Base-by-base conservation (phyloP, 2,797 vertebrate species). In the Nyctalus aviator region DNA sequence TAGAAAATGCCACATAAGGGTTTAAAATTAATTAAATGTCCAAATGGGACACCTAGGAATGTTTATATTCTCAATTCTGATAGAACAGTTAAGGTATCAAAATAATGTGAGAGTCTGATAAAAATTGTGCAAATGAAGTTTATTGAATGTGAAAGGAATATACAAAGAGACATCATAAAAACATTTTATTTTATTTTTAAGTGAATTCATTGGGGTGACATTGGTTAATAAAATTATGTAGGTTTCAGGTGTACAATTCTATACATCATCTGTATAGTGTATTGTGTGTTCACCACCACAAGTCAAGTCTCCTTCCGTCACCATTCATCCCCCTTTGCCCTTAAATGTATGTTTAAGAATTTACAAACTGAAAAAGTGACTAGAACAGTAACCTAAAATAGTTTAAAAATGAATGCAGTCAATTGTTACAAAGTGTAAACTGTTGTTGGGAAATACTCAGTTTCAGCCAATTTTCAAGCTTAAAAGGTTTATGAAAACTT, bases 401-500 rank as follows among this genome's bases (percentile, higher is more conserved):
- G 57, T 69, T 91, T 53, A 66, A 48, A 95, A 79, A 84, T 84
- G 90, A 92, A 79, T 48, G 37, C 48, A 62, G n/a, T 78, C 35
- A 71, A 37, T 50, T 84, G 64, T 78, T 84, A 88, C 71, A 84
- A 79, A 86, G 37, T 62, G 84, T 81, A 81, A 91, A 84, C 30
- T 66, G 7, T 41, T 84, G 37, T 69, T 66, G 46, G 18, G 55
- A 90, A 48, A 59, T 55, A 94, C 30, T 92, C 35, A 1, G 44
- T 96, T 91, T 94, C 30, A 90, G 59, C 18, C 48, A 66, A n/a
- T 84, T 57, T 88, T n/a, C 10, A 76, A 92, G 77, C 23, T 78
- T 77, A 90, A 91, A 78, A 68, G 17, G 20, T 71, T 90, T 84
- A 62, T 62, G 53, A 91, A 93, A 96, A 89, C 46, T 84, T 94